Evolutionary conservation across 2,113 vertebrate species (phyloP).

Genomic region (Pholis gunnellus): DNA sequence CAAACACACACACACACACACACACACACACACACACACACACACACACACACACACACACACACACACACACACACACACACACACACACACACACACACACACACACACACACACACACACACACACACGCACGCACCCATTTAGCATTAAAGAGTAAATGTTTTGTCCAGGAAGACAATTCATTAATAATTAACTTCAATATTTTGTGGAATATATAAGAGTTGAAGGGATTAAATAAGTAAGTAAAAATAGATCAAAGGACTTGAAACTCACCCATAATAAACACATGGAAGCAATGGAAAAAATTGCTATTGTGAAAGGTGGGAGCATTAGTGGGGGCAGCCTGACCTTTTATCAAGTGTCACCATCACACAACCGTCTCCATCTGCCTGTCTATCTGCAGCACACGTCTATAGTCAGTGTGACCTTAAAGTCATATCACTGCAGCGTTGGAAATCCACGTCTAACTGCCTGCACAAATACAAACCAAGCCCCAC

Average conservation of each 20-base stretch:
- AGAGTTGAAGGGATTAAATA: not conserved
- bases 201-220: not conserved
- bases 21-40: not conserved
- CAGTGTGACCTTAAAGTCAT: not conserved
- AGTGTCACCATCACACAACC: not conserved
- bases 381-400: not conserved
- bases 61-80: not conserved
- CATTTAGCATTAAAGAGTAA: not conserved
- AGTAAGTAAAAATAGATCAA: not conserved
- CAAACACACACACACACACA: not conserved
- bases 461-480: not conserved
- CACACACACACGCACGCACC: not conserved
- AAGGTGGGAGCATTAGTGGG: not conserved
- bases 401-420: not conserved
- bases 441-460: not conserved
- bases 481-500: not conserved
- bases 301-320: too few species aligned
- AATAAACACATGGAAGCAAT: too few species aligned
- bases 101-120: not conserved
- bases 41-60: not conserved
- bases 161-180: not conserved
- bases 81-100: not conserved
- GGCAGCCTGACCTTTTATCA: not conserved
- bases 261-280: not conserved
- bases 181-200: not conserved